Percentiles rank a stretch among this genome's conserved stretches.
Conservation (phyloP, 2,888 invertebrate species). For the Acleris emargana region DNA sequence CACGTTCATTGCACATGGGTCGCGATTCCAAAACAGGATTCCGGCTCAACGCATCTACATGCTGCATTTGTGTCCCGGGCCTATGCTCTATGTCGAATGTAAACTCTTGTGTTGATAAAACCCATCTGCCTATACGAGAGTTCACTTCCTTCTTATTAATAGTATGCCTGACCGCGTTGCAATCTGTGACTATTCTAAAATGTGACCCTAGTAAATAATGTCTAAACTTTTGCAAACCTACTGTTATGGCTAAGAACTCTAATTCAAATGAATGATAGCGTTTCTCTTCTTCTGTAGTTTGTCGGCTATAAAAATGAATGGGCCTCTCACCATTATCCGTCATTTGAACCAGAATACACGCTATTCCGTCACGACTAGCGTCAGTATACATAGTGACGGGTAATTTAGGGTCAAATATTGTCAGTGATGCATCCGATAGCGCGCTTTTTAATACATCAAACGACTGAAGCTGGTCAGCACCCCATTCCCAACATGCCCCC, state of each 20-base stretch:
- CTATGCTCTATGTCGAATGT: constrained; percentile 45
- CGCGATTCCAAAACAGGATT: constrained; percentile 37
- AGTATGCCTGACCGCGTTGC: constrained; percentile 30
- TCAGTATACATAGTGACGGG: too few species aligned
- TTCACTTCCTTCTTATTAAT: constrained; percentile 41
- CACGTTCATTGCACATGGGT: constrained; percentile 33
- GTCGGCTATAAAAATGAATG: constrained; percentile 20
- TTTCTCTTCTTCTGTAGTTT: constrained; percentile 23
- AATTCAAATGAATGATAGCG: constrained; percentile 29
- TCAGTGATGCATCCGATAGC: too few species aligned
- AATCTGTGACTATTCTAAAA: constrained; percentile 36
- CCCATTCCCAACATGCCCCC: too few species aligned
- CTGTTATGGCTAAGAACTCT: constrained; percentile 24
- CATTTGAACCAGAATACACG: not conserved
- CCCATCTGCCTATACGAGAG: constrained; percentile 52
- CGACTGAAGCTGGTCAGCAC: too few species aligned
- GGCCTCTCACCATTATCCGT: not conserved
- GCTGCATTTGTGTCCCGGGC: constrained; percentile 14
- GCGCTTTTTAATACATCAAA: too few species aligned
- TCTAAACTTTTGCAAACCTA: constrained; percentile 33
- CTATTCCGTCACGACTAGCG: too few species aligned
- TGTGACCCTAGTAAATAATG: constrained; percentile 27
- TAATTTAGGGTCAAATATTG: too few species aligned
- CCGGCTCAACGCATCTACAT: not conserved
- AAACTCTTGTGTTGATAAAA: constrained; percentile 48